Evolutionary conservation across 2,888 invertebrate genomes (phyloP).

Genomic region (Rotaria macrura): DNA sequence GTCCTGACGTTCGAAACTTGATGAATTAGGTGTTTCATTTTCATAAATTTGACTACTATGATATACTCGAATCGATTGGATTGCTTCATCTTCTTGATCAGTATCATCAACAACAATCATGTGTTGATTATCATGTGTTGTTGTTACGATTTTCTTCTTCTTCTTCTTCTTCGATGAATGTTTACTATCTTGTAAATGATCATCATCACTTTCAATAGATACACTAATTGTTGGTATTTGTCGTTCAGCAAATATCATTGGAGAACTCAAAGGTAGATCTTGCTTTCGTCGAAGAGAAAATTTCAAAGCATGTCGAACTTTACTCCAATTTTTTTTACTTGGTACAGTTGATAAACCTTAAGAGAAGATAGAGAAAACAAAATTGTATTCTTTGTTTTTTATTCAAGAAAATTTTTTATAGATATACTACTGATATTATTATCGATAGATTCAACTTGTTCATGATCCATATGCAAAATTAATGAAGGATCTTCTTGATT

Average conservation of each 20-base stretch:
- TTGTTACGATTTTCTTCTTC: neutral
- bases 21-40: neutral
- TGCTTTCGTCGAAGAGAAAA: constrained; percentile 2
- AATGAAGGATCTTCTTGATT: neutral
- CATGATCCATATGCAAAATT: neutral
- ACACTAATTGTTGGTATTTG: neutral
- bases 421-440: neutral
- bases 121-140: neutral
- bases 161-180: neutral
- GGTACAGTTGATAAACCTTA: neutral
- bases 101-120: neutral
- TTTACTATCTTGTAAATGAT: neutral
- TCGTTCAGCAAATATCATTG: neutral
- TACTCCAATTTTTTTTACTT: neutral
- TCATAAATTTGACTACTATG: neutral
- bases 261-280: neutral
- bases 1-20: neutral
- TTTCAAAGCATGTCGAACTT: constrained; percentile 1
- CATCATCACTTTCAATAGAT: constrained; percentile 5
- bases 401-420: too few relatives aligned
- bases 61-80: neutral
- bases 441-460: neutral
- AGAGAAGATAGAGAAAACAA: too few relatives aligned
- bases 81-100: neutral
- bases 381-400: too few relatives aligned